Percentiles rank a stretch among this genome's conserved stretches.
phyloP scores from a whole-genome alignment of 2,888 invertebrate species.

The Polydrusus cervinus region DNA sequence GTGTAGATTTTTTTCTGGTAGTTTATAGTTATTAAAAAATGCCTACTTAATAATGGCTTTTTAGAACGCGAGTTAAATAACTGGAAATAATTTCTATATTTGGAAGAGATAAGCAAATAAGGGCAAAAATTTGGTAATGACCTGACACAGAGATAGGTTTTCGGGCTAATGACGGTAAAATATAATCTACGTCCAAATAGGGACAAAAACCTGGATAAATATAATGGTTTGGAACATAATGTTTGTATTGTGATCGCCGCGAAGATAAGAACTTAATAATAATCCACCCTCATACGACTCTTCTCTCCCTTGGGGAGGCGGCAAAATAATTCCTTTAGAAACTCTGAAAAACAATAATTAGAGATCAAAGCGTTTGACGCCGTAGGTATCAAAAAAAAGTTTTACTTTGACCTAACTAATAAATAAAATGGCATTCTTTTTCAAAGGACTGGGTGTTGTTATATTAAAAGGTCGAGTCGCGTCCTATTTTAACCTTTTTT shows the following conservation, averaged over 20 bases:
- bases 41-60: background rate
- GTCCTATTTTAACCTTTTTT: background rate
- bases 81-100: constrained; percentile 15
- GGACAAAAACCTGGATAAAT: constrained; percentile 32
- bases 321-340: constrained; percentile 51
- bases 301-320: constrained; percentile 41
- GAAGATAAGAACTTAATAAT: constrained; percentile 53
- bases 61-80: constrained; percentile 9
- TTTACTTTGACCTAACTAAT: constrained; percentile 21
- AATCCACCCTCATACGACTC: constrained; percentile 51
- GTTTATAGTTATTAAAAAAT: background rate
- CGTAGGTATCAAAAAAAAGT: constrained; percentile 18
- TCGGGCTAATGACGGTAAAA: constrained; percentile 16
- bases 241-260: constrained; percentile 38
- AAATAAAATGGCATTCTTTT: constrained; percentile 25
- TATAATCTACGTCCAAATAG: constrained; percentile 21
- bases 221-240: constrained; percentile 37
- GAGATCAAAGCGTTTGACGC: constrained; percentile 48
- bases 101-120: constrained; percentile 17
- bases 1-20: no score
- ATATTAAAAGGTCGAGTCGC: background rate
- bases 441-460: constrained; percentile 5
- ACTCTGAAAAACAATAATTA: constrained; percentile 55
- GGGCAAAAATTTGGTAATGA: constrained; percentile 8
- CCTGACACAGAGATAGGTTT: constrained; percentile 6